phyloP scores from a whole-genome alignment of 2,888 invertebrate species.

The Volucella inanis region DNA sequence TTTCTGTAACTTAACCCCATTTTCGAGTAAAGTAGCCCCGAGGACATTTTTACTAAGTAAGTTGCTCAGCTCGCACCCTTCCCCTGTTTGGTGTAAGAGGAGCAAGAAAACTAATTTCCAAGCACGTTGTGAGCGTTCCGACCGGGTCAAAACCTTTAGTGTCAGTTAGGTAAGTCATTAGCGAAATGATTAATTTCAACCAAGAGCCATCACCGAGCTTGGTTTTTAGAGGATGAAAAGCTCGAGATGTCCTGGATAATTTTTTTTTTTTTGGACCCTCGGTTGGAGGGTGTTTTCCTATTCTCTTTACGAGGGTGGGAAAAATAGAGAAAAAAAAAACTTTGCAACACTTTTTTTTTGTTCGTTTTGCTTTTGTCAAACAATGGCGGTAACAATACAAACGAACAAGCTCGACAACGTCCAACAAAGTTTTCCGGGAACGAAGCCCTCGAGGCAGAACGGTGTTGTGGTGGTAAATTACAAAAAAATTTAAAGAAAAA shows the following conservation, averaged over 20 bases:
- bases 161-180: constrained; percentile 74
- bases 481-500: constrained; percentile 52
- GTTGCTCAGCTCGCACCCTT: not conserved
- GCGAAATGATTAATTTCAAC: constrained; percentile 72
- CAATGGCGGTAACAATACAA: constrained; percentile 64
- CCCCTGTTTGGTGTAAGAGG: constrained; percentile 14
- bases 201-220: constrained; percentile 18
- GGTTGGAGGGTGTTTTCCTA: not conserved
- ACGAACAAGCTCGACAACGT: constrained; percentile 38
- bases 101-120: constrained; percentile 57
- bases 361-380: constrained; percentile 62
- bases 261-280: not conserved
- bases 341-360: constrained; percentile 51
- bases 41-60: constrained; percentile 59
- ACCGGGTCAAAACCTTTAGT: constrained; percentile 67
- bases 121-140: constrained; percentile 35
- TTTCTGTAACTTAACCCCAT: constrained; percentile 66
- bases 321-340: not conserved
- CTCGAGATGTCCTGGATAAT: constrained; percentile 3
- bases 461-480: constrained; percentile 62
- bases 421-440: constrained; percentile 47
- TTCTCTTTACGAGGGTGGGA: constrained; percentile 6
- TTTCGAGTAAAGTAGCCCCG: constrained; percentile 60
- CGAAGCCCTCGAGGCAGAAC: constrained; percentile 39
- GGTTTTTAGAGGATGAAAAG: constrained; percentile 30